Evolutionary conservation across 2,113 vertebrate genomes (phyloP).

Genomic region (Fulmarus glacialis): DNA sequence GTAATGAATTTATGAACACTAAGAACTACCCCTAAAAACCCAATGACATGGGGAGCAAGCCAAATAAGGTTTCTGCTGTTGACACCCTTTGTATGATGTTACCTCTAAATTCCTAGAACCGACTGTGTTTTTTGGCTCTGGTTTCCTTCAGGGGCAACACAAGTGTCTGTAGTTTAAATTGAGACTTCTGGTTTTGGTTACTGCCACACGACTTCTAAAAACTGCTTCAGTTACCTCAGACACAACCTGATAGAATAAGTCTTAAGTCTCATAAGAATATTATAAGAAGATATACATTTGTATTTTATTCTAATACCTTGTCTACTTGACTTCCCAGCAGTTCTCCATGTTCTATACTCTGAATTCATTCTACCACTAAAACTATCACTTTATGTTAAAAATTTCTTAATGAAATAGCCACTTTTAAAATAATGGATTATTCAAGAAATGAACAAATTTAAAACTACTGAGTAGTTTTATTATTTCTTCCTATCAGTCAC

Average conservation of each 20-base stretch:
- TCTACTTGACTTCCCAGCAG: neutral
- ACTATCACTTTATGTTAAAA: neutral
- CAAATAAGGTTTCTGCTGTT: neutral
- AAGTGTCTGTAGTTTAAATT: neutral
- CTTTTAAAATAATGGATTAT: neutral
- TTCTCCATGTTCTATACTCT: neutral
- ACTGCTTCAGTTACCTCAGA: neutral
- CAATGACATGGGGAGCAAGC: neutral
- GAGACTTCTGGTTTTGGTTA: neutral
- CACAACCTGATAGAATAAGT: neutral
- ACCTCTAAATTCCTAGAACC: neutral
- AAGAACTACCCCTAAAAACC: neutral
- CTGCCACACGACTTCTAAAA: neutral
- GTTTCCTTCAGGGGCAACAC: neutral
- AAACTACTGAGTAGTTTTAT: neutral
- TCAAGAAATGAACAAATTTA: neutral
- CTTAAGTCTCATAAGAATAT: neutral
- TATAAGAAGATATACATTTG: neutral
- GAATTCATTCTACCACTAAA: neutral
- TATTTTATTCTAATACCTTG: neutral
- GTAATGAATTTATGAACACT: neutral
- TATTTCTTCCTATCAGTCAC: neutral
- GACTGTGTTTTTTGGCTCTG: neutral
- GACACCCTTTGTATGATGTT: neutral
- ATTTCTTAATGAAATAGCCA: neutral